Evolutionary conservation across 2,113 vertebrate species (phyloP), one percentile per base, ranked within the genome.

Genomic region (Nannobrachium achirus): DNA sequence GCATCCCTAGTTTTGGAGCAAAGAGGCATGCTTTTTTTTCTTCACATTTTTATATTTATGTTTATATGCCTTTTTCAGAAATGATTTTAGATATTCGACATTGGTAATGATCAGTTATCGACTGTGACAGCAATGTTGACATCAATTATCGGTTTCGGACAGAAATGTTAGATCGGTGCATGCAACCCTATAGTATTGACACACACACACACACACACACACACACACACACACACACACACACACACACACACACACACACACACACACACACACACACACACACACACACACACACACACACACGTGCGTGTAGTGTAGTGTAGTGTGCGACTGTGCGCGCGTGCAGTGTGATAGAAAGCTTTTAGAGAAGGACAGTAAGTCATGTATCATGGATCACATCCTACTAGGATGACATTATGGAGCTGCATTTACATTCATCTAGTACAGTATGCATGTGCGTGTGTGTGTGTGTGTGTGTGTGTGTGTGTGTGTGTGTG

Each of bases 321-420:
- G 73, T 56, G 71, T 68, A 10, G 15, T 52, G 61, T 76, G 11
- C 20, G 33, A 51, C n/a, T n/a, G n/a, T n/a, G 25, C 6, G 6
- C 1, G 25, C 6, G 3, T 33, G 25, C 25, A 33, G 25, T 33
- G 20, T 19, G 56, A 78, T 51, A 14, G 50, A 66, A 25, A 16
- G 6, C 56, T 64, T 14, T 81, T 87, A 40, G 61, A 73, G 71
- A 41, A 60, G 45, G 16, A 48, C 19, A 53, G 50, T 60, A 65
- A 25, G 55, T 52, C 65, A 71, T 67, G 66, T 76, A 80, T 56
- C 55, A 33, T 33, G 25, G 3, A 33, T 33, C 25, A 33, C 25
- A 15, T 66, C 69, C 49, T 55, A 60, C 52, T 25, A 16, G 10
- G 39, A 16, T 10, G 10, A 33, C 13, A 14, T 13, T 38, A 56